Evolutionary conservation across 2,888 invertebrate species (phyloP).

Genomic region (Nemoura dubitans): DNA sequence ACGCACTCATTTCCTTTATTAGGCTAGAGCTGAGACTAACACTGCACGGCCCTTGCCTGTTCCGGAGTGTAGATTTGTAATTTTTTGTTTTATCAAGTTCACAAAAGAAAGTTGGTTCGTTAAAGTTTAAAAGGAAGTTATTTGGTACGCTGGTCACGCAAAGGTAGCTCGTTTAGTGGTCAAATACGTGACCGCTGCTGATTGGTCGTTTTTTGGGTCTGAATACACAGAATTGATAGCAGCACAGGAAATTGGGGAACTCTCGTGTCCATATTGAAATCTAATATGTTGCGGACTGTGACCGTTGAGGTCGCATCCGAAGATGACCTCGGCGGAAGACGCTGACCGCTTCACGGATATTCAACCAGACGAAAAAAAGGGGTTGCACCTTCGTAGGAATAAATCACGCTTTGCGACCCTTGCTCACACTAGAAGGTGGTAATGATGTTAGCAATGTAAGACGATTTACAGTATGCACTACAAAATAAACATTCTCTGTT

Average conservation of each 20-base stretch:
- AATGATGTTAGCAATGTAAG: too few relatives aligned
- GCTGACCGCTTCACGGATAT: too few relatives aligned
- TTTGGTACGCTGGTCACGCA: conserved; percentile 48
- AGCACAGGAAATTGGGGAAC: conserved; percentile 46
- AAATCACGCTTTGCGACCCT: too few relatives aligned
- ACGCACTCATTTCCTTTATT: conserved; percentile 3
- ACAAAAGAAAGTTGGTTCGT: conserved; percentile 44
- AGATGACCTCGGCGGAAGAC: too few relatives aligned
- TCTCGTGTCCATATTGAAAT: conserved; percentile 49
- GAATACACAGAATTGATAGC: conserved; percentile 39
- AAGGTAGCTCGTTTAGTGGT: conserved; percentile 47
- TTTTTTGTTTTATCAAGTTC: conserved; percentile 39
- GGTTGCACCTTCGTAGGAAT: too few relatives aligned
- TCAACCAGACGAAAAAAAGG: too few relatives aligned
- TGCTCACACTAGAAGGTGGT: too few relatives aligned
- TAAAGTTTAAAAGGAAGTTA: conserved; percentile 40
- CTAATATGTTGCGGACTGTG: conserved; percentile 25
- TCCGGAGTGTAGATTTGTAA: conserved; percentile 13
- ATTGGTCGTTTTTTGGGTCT: conserved; percentile 42
- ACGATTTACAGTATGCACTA: too few relatives aligned
- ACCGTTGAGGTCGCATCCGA: not conserved
- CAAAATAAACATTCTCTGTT: too few relatives aligned
- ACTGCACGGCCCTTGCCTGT: not conserved
- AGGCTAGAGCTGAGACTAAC: conserved; percentile 5
- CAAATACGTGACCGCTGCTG: conserved; percentile 45